Evolutionary conservation across 2,888 invertebrate species (phyloP).

Genomic region (Lumbricus terrestris): DNA sequence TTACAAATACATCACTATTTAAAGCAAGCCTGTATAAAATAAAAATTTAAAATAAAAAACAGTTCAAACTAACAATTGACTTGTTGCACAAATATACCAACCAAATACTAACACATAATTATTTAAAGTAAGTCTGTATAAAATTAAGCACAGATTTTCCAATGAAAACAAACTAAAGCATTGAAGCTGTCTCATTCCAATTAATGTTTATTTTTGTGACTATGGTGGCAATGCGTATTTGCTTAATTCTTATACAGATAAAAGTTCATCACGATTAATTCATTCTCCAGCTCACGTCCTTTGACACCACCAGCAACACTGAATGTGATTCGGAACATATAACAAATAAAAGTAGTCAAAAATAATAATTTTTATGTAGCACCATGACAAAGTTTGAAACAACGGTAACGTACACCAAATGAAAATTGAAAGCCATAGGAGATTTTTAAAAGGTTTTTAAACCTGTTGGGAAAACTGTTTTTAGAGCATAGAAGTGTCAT

Average conservation of each 20-base stretch:
- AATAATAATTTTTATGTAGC: not conserved
- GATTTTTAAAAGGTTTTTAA: not conserved
- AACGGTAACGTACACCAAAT: not conserved
- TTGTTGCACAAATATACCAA: too few species aligned
- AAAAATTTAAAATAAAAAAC: too few species aligned
- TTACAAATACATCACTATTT: not conserved
- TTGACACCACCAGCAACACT: not conserved
- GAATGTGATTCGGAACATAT: not conserved
- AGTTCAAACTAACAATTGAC: too few species aligned
- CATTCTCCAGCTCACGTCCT: not conserved
- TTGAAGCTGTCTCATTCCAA: too few species aligned
- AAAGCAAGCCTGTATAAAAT: not conserved
- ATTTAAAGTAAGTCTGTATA: not conserved
- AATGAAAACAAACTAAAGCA: too few species aligned
- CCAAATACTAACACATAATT: too few species aligned
- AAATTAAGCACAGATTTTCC: not conserved
- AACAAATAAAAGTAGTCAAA: not conserved
- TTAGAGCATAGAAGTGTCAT: constrained; percentile 35
- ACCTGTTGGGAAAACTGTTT: too few species aligned
- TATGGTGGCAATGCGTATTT: too few species aligned
- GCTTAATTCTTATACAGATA: not conserved
- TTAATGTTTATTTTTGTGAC: too few species aligned
- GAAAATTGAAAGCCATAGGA: not conserved
- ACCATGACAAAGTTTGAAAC: not conserved
- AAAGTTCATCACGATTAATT: not conserved